A percentile compares a stretch with the other conserved stretches of the same genome.
Evolutionary conservation across 2,113 vertebrate genomes (phyloP).

Genomic region (Psilopsiagon aurifrons): DNA sequence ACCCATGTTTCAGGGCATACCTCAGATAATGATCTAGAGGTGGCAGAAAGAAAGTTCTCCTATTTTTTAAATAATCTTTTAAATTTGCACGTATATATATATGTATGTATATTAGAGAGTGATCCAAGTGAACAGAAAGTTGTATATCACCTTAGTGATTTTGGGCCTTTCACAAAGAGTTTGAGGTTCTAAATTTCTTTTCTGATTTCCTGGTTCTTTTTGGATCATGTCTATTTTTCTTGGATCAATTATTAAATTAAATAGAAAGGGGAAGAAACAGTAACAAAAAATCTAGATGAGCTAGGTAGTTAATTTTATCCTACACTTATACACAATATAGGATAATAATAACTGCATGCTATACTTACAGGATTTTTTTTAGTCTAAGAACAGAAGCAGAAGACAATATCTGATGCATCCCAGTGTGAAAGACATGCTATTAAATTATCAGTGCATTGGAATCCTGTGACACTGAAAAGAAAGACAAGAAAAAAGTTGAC

Average conservation of each 20-base stretch:
- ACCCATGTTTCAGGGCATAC: not conserved
- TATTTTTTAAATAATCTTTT: not conserved
- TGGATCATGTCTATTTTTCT: not conserved
- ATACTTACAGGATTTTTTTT: not conserved
- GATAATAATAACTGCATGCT: not conserved
- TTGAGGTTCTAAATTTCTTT: not conserved
- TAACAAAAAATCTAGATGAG: not conserved
- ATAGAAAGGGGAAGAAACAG: not conserved
- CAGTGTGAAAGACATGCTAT: slow-evolving; percentile 6
- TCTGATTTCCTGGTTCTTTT: not conserved
- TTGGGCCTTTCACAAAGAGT: not conserved
- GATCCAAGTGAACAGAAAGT: not conserved
- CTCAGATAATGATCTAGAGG: not conserved
- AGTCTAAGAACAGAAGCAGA: not conserved
- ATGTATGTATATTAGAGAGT: not conserved
- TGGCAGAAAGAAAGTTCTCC: not conserved
- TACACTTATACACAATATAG: not conserved
- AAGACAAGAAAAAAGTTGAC: slow-evolving; percentile 22
- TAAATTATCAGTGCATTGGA: slow-evolving; percentile 20
- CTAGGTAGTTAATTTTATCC: not conserved
- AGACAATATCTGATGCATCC: not conserved
- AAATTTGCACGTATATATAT: not conserved
- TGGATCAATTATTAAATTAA: not conserved
- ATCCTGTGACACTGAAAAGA: slow-evolving; percentile 10
- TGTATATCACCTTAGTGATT: not conserved